These are phyloP conservation scores for Leptinotarsa peninsularis DNA, from an alignment of 2,888 invertebrate species.

Conservation along the genomic window DNA sequence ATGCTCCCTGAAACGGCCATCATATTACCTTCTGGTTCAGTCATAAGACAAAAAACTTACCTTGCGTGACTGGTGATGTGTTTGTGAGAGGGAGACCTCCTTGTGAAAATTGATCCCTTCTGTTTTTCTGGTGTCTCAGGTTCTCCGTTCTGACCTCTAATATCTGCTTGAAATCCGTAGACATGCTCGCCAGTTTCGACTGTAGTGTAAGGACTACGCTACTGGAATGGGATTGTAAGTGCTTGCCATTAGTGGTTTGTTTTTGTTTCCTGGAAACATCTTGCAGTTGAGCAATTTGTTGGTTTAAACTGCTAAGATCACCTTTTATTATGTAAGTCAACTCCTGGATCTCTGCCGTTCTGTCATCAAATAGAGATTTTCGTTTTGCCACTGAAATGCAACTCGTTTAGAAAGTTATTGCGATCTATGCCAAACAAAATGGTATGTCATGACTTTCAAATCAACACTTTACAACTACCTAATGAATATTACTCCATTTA, in stretches of 20 bases:
- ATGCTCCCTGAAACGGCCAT: slow-evolving; percentile 59
- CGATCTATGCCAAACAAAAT: no score
- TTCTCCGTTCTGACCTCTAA: slow-evolving; percentile 98
- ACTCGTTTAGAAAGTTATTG: not conserved
- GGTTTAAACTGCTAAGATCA: slow-evolving; percentile 93
- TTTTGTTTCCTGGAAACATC: slow-evolving; percentile 83
- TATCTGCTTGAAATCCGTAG: slow-evolving; percentile 97
- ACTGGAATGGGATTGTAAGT: slow-evolving; percentile 91
- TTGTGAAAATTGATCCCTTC: slow-evolving; percentile 92
- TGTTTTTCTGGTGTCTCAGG: slow-evolving; percentile 92
- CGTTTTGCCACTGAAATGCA: slow-evolving; percentile 90
- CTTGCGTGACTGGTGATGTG: slow-evolving; percentile 65
- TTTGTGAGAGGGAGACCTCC: slow-evolving; percentile 74
- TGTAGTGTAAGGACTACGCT: slow-evolving; percentile 93
- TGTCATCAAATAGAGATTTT: slow-evolving; percentile 96
- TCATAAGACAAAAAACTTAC: slow-evolving; percentile 44
- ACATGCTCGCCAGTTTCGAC: slow-evolving; percentile 96
- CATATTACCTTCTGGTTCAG: no score
- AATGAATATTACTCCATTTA: not conserved
- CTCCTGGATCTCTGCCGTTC: slow-evolving; percentile 96
- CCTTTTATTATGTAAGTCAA: slow-evolving; percentile 97
- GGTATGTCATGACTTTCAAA: no score
- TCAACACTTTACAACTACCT: not conserved
- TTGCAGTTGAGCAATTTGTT: slow-evolving; percentile 94
- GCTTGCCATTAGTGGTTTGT: slow-evolving; percentile 73